Conservation (phyloP, 2,113 vertebrate genomes). For the Montifringilla adamsi region DNA sequence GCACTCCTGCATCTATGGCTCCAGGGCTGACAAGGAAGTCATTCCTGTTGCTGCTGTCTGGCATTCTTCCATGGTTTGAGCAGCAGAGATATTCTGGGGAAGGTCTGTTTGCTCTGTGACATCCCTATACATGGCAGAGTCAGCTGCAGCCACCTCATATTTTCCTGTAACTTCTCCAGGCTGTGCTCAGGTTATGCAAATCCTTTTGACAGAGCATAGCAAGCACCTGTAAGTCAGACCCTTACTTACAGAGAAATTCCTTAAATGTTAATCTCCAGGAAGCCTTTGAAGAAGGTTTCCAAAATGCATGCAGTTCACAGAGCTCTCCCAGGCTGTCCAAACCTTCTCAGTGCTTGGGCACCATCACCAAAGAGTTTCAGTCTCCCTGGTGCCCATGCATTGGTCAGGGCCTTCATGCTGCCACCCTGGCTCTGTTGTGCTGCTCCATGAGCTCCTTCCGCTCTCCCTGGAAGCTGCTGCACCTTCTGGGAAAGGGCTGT, state of each 20-base stretch:
- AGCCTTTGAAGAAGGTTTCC: background rate
- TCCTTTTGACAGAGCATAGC: background rate
- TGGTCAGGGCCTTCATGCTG: background rate
- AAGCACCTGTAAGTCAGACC: background rate
- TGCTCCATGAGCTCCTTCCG: background rate
- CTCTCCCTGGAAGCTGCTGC: background rate
- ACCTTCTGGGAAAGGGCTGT: background rate
- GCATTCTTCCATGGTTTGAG: background rate
- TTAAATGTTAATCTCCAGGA: background rate
- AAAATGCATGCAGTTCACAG: background rate
- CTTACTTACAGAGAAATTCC: background rate
- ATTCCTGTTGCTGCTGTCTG: background rate
- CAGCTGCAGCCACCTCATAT: background rate
- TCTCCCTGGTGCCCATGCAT: rapidly evolving
- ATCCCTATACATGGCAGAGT: rapidly evolving
- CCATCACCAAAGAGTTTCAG: background rate
- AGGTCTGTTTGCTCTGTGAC: background rate
- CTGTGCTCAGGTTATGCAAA: background rate
- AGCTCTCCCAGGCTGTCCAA: background rate
- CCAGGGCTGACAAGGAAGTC: background rate
- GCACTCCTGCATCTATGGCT: background rate
- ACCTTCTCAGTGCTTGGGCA: background rate
- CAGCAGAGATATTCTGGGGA: background rate
- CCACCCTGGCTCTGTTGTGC: rapidly evolving
- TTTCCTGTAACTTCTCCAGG: background rate